These are phyloP conservation scores for Dryadula phaetusa DNA, from an alignment of 2,888 invertebrate species.

Conservation along the genomic window DNA sequence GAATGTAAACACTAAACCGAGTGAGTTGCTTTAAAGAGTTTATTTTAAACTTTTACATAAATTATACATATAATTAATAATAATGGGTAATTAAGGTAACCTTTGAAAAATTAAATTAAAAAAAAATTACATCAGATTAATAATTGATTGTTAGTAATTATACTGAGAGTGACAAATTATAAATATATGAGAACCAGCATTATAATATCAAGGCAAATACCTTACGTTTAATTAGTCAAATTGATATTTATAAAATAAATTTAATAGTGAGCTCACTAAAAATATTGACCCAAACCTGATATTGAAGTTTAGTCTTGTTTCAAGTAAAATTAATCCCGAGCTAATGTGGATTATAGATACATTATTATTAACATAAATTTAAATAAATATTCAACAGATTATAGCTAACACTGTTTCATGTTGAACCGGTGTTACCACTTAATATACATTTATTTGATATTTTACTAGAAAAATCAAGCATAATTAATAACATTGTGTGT, in stretches of 20 bases:
- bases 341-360: conserved; percentile 21
- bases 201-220: background rate
- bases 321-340: conserved; percentile 25
- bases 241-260: background rate
- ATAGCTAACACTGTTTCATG: background rate
- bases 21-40: background rate
- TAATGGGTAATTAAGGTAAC: background rate
- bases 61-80: background rate
- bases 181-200: background rate
- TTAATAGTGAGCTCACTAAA: background rate
- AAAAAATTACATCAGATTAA: too few species aligned
- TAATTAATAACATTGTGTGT: background rate
- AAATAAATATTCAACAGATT: conserved; percentile 21
- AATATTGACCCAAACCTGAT: conserved; percentile 8
- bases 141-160: too few species aligned
- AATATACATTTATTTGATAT: background rate
- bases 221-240: background rate
- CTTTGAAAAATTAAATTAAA: background rate
- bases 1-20: background rate
- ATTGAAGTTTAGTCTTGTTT: background rate
- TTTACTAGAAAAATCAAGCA: background rate
- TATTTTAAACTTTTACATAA: background rate
- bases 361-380: conserved; percentile 34
- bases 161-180: too few species aligned
- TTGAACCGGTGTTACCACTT: conserved; percentile 5